phyloP scores from a whole-genome alignment of 2,113 vertebrate genomes.

The Butorides virescens region DNA sequence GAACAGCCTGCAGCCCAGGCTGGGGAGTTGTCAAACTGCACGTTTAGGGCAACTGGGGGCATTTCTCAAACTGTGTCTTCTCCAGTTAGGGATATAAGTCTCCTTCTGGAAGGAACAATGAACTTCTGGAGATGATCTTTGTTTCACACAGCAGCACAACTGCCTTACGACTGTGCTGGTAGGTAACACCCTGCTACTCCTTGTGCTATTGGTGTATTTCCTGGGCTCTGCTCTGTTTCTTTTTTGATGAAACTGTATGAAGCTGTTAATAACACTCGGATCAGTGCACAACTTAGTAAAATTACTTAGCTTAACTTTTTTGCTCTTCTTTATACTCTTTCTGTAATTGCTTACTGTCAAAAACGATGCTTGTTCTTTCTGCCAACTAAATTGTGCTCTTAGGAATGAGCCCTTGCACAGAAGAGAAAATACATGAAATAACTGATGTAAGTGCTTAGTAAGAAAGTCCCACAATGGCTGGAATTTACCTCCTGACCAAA shows the following conservation, averaged over 20 bases:
- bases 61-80: not conserved
- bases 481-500: not conserved
- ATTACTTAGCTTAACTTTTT: not conserved
- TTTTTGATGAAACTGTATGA: not conserved
- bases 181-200: not conserved
- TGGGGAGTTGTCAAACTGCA: not conserved
- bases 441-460: not conserved
- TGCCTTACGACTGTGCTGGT: not conserved
- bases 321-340: not conserved
- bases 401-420: not conserved
- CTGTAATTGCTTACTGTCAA: not conserved
- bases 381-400: not conserved
- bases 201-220: not conserved
- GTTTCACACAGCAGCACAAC: not conserved
- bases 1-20: fast-evolving
- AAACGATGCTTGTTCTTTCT: not conserved
- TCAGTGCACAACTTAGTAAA: not conserved
- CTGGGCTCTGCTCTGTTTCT: not conserved
- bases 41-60: too few relatives aligned
- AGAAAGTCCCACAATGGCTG: not conserved
- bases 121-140: not conserved
- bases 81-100: not conserved
- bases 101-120: not conserved
- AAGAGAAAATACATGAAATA: not conserved
- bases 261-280: not conserved